Conservation (phyloP, 2,797 vertebrate species). For the Passerculus sandwichensis region DNA sequence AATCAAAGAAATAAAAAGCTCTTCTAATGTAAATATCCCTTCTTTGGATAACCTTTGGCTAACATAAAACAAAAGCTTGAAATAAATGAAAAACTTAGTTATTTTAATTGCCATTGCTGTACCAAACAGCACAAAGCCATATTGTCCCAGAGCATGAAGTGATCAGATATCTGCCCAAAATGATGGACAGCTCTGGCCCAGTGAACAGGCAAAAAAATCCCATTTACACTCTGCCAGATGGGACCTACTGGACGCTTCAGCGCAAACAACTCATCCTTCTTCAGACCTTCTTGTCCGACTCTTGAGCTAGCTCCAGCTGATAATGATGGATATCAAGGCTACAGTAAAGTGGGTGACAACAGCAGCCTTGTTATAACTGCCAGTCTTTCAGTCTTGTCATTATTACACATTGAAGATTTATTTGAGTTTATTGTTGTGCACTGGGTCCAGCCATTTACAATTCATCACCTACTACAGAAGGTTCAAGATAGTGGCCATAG, state of each 20-base stretch:
- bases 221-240: conserved; percentile 90
- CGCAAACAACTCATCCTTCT: conserved; percentile 90
- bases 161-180: conserved; percentile 83
- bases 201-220: conserved; percentile 82
- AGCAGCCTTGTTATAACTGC: conserved; percentile 91
- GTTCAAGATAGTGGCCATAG: conserved; percentile 82
- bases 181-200: conserved; percentile 85
- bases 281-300: conserved; percentile 85
- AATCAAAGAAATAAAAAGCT: conserved; percentile 1
- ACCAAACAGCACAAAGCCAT: conserved; percentile 78
- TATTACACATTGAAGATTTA: conserved; percentile 92
- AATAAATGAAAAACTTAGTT: conserved; percentile 66
- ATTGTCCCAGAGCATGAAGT: conserved; percentile 82
- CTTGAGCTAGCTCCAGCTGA: conserved; percentile 82
- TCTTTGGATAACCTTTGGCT: conserved; percentile 9
- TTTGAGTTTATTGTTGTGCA: conserved; percentile 88
- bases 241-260: conserved; percentile 88
- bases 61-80: conserved; percentile 45
- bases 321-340: conserved; percentile 90
- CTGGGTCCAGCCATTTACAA: conserved; percentile 86
- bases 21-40: background rate
- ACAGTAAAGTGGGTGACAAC: conserved; percentile 87
- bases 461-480: conserved; percentile 87
- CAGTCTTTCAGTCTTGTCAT: conserved; percentile 89
- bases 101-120: conserved; percentile 70